These are phyloP conservation scores for Reticulitermes speratus DNA, from an alignment of 1,140 invertebrate genomes.

Conservation along the genomic window DNA sequence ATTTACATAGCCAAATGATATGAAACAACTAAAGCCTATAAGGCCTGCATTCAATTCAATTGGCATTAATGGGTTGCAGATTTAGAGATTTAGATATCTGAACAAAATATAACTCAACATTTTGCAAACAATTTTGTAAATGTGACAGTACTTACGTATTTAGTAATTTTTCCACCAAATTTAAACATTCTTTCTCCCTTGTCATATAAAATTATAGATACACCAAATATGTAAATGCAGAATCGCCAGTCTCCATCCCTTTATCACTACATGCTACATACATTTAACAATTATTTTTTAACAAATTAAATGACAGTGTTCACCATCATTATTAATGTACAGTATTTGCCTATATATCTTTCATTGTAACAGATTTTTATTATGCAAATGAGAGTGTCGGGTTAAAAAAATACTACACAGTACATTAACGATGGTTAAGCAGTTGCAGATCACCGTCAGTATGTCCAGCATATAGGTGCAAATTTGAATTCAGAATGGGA, in stretches of 20 bases:
- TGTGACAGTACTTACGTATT: no score
- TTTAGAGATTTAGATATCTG: no score
- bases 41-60: no score
- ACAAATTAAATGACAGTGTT: not conserved
- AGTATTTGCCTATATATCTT: not conserved
- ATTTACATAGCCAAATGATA: no score
- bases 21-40: no score
- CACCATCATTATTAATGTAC: not conserved
- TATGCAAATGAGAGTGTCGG: not conserved
- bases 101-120: no score
- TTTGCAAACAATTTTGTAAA: no score
- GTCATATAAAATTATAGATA: no score
- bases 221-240: no score
- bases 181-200: no score
- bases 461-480: not conserved
- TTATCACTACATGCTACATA: not conserved
- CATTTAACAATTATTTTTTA: not conserved
- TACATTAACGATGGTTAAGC: not conserved
- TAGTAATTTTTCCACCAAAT: no score
- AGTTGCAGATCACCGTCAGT: not conserved
- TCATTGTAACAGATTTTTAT: not conserved
- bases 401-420: not conserved
- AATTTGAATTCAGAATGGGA: not conserved
- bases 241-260: not conserved
- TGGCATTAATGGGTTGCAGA: no score